Evolutionary conservation across 2,113 vertebrate species (phyloP), one percentile per base, ranked within the genome.

Genomic region (Plecturocebus donacophilus): DNA sequence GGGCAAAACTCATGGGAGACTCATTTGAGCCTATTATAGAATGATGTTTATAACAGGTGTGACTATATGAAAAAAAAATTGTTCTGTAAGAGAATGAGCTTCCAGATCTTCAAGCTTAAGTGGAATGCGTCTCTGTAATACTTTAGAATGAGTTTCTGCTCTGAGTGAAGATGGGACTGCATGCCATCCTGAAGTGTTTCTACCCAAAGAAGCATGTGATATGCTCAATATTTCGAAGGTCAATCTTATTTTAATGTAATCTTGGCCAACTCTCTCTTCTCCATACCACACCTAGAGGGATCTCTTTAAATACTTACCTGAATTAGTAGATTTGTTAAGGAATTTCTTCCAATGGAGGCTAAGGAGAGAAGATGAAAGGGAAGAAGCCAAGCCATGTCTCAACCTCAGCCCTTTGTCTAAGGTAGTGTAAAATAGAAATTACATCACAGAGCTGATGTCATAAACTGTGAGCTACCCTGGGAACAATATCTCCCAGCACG

Each of bases 271-370:
- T 1, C 17, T 90, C 5, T 85, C 0, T 70, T 92, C 32, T 94
- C 17, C 2, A 35, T 79, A 56, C 73, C 47, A 58, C 1, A 95
- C 56, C 27, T 49, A 84, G 45, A 52, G 35, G 27, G 1, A 87
- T 42, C 17, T 52, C 58, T 75, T 77, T 7, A 85, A 87, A 96
- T 95, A 47, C 3, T 75, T 76, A 40, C 6, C 49, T 68, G 47
- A 82, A 23, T 87, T 7, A 87, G 47, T 75, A 76, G n/a, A 90
- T 92, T 94, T 77, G 19, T 85, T 91, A 89, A 52, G 38, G 52
- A 96, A 86, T 11, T 76, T 88, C 75, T 96, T 94, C 81, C n/a
- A 75, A 54, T 14, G 58, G 25, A 86, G 84, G n/a, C 32, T 87
- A 21, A 95, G 47, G 6, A 47, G 25, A 73, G 5, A 20, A 2